Evolutionary conservation across 2,888 invertebrate genomes (phyloP).

Genomic region (Scaeva pyrastri): DNA sequence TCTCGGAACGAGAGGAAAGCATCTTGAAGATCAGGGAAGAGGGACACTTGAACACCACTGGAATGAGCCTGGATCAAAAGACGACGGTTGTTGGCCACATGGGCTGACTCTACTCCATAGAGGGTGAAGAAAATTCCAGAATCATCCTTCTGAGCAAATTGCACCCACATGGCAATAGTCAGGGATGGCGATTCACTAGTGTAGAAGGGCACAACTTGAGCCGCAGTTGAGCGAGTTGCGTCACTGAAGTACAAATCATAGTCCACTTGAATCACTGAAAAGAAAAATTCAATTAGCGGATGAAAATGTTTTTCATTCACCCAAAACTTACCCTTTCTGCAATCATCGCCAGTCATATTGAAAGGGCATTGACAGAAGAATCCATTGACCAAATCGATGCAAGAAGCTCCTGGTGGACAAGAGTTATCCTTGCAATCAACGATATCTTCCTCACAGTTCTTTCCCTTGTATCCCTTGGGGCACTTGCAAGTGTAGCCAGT

Average conservation of each 20-base stretch:
- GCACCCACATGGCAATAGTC: slow-evolving; percentile 98
- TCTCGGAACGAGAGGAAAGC: slow-evolving; percentile 95
- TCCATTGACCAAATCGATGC: slow-evolving; percentile 94
- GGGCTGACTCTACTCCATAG: slow-evolving; percentile 93
- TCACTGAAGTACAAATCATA: slow-evolving; percentile 98
- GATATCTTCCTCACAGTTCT: slow-evolving; percentile 96
- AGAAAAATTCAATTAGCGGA: neutral
- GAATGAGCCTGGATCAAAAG: slow-evolving; percentile 96
- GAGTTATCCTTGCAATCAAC: slow-evolving; percentile 96
- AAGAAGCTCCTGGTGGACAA: slow-evolving; percentile 96
- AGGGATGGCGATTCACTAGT: slow-evolving; percentile 90
- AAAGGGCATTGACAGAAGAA: slow-evolving; percentile 99
- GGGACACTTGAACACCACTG: slow-evolving; percentile 95
- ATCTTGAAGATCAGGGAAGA: slow-evolving; percentile 94
- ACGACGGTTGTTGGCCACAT: slow-evolving; percentile 90
- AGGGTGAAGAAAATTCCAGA: slow-evolving; percentile 97
- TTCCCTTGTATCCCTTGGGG: slow-evolving; percentile 91
- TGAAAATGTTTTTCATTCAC: neutral
- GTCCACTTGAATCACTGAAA: slow-evolving; percentile 97
- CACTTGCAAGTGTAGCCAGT: slow-evolving; percentile 94
- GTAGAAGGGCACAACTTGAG: slow-evolving; percentile 96
- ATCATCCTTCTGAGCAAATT: slow-evolving; percentile 95
- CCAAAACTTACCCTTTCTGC: slow-evolving; percentile 92
- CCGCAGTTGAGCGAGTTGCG: slow-evolving; percentile 94
- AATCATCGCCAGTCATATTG: slow-evolving; percentile 97